Percentiles rank a stretch among this genome's conserved stretches.
These are phyloP conservation scores for Drosophila eohydei DNA, from an alignment of 2,888 invertebrate genomes.

Conservation along the genomic window DNA sequence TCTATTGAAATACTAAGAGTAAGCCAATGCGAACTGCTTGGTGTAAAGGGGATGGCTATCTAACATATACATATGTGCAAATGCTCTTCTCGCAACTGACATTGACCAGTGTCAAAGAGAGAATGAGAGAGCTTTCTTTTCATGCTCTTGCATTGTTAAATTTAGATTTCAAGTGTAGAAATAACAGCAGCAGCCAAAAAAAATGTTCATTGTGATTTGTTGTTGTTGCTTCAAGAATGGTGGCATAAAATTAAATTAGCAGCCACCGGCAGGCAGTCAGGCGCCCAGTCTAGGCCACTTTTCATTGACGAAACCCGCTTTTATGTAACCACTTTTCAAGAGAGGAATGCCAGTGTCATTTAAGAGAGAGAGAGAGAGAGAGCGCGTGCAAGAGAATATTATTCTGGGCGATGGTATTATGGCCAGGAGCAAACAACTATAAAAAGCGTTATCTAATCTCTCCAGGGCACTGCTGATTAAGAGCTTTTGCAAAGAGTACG, in stretches of 20 bases:
- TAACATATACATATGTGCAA: conserved; percentile 5
- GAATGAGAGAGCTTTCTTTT: conserved; percentile 29
- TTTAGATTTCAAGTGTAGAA: conserved; percentile 62
- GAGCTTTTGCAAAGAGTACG: conserved; percentile 60
- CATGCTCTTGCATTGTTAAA: conserved; percentile 39
- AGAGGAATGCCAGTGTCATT: conserved; percentile 8
- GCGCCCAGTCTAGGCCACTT: conserved; percentile 33
- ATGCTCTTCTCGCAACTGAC: conserved; percentile 35
- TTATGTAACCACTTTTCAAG: conserved; percentile 64
- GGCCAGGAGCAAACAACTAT: conserved; percentile 12
- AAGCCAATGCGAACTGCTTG: conserved; percentile 2
- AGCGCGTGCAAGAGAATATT: conserved; percentile 20
- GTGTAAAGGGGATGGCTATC: conserved; percentile 34
- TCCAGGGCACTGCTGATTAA: conserved; percentile 27
- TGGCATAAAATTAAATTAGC: conserved; percentile 59
- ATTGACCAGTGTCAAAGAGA: conserved; percentile 36
- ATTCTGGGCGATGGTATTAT: background rate
- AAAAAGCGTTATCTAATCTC: conserved; percentile 65
- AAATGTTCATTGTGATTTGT: conserved; percentile 8
- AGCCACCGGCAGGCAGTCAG: conserved; percentile 8
- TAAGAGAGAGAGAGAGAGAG: conserved; percentile 4
- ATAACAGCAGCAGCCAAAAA: conserved; percentile 10
- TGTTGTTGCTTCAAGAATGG: conserved; percentile 14
- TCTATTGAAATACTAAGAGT: conserved; percentile 25
- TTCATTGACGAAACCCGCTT: conserved; percentile 48